phyloP scores from a whole-genome alignment of 2,888 invertebrate species.

The Leptinotarsa rubiginosa region DNA sequence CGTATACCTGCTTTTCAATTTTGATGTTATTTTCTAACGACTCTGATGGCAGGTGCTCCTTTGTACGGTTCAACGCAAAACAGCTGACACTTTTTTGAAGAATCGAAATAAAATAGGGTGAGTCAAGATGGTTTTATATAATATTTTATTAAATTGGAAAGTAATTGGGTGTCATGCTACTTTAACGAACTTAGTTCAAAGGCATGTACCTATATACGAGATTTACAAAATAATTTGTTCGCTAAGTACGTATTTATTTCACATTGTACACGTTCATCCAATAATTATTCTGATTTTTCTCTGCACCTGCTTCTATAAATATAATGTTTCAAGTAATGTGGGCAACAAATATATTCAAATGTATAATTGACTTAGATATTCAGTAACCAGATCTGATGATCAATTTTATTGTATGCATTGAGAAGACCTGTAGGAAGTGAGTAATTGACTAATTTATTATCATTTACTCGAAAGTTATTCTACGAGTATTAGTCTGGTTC shows the following conservation, averaged over 20 bases:
- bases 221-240: no score
- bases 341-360: neutral
- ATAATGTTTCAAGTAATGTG: neutral
- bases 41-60: neutral
- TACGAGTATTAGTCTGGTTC: no score
- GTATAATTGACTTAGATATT: neutral
- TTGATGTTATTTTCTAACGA: neutral
- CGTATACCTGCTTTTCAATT: neutral
- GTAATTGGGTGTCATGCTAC: no score
- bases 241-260: no score
- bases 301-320: neutral
- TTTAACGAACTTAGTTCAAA: no score
- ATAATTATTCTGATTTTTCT: no score
- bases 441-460: neutral
- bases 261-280: no score
- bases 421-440: neutral
- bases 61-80: neutral
- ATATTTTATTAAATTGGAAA: neutral
- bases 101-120: neutral
- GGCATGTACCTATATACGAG: no score
- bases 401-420: neutral
- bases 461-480: neutral
- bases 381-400: conserved; percentile 2
- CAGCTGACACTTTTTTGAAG: neutral
- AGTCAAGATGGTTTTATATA: neutral